Evolutionary conservation across 2,888 invertebrate species (phyloP), one percentile per base, ranked within the genome.

Genomic region (Patella ulyssiponensis): DNA sequence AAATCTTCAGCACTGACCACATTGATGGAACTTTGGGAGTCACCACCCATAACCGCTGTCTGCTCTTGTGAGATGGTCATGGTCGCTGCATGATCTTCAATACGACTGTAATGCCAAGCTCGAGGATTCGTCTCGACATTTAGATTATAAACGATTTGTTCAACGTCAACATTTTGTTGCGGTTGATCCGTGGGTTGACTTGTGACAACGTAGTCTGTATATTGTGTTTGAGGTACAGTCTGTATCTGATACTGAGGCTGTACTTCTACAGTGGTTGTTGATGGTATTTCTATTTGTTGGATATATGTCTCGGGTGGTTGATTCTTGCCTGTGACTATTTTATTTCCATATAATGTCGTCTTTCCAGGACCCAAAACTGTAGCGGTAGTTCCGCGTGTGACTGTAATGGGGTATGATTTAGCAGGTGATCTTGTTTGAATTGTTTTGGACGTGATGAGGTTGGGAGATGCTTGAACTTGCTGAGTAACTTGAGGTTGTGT

Each of bases 31-130:
- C 64, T 64, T 23, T 64, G 64, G 23, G 64, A 11, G 14, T 64
- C 64, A 4, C 12, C 14, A 15, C 14, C 23, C 20, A 23, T 23
- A 64, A 64, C 64, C 0, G 64, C 11, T 0, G 64, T 64, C 64
- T 64, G 64, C 23, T 64, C 64, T 15, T 64, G 64, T 12, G 64
- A 64, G 14, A 64, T 64, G 0, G 64, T 64, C 64, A 64, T 23
- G 20, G 64, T 64, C 23, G 64, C 64, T 4, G 64, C 64, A 23
- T 64, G 64, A 64, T 64, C 64, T 23, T 64, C 64, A 20, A 64
- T 64, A 2, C 64, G 64, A 64, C 64, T 64, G 23, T 64, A 64
- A 64, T 64, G 64, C 64, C 64, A 64, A 64, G 64, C 64, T 4
- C 23, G 20, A 12, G 64, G 64, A 64, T 64, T 64, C 4, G 64